Base-by-base conservation (phyloP, 2,797 vertebrate species). In the Sebastes oblongus region DNA sequence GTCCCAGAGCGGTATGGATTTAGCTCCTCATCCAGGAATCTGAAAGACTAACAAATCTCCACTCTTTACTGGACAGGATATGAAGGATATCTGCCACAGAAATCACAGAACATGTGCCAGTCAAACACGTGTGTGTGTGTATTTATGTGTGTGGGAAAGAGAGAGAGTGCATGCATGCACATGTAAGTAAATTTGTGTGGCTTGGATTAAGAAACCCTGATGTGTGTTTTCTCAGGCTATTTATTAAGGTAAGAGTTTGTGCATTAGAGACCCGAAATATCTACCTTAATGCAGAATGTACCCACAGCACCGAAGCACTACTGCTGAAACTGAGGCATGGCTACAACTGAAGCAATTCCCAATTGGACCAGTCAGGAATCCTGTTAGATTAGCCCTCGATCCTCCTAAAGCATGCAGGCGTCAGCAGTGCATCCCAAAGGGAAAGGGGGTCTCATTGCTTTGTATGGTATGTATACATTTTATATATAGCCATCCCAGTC, bases 31-130 rank as follows among this genome's bases (percentile, higher is more conserved):
- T 86, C 80, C 76, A 77, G 77, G 78, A 83, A 88, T 83, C 70
- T 78, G 56, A 85, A 88, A 90, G 71, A 83, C 77, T 25, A 88
- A 86, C 83, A 92, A 88, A 88, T 83, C 66, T 87, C 55, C 12
- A 24, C 56, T 75, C 58, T 83, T 83, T 80, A 84, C 74, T 56
- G 61, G 74, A 88, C 89, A 88, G 88, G 89, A 92, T 88, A 89
- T 92, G 86, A 94, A 83, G 83, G 81, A 88, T 90, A 86, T 91
- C 85, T 91, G 79, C 81, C 80, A 74, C 72, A 83, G 78, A 61
- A 62, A 82, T 83, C 85, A 81, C 68, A 72, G n/a, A 82, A 74
- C 86, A 90, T 87, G 84, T 88, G 86, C 83, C 86, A 75, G 75
- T 80, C 69, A 66, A 68, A 85, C 85, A 89, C 36, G 30, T 84